phyloP scores from a whole-genome alignment of 2,797 vertebrate species.

The Dendrocincla tyrannina region DNA sequence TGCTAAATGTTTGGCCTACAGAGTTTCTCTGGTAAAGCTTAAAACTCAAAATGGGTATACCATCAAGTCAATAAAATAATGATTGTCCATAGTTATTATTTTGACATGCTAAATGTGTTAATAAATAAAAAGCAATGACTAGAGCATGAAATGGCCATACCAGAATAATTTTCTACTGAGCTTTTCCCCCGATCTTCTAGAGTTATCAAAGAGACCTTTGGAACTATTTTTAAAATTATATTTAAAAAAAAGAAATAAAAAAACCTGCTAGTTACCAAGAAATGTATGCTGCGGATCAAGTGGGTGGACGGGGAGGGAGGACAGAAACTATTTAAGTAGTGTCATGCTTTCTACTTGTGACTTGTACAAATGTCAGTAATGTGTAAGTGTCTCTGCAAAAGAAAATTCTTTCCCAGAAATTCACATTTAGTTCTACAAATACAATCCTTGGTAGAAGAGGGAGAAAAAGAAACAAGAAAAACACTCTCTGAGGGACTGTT shows the following conservation, averaged over 20 bases:
- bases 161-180: background rate
- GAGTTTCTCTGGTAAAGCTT: background rate
- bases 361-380: conserved; percentile 3
- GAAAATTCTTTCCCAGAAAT: background rate
- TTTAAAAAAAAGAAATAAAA: background rate
- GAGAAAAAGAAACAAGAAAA: background rate
- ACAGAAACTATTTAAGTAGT: background rate
- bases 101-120: background rate
- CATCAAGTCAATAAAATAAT: background rate
- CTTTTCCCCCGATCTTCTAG: background rate
- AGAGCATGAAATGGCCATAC: background rate
- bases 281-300: background rate
- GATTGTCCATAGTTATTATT: background rate
- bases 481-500: background rate
- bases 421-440: background rate
- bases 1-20: background rate
- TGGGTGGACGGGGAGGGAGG: background rate
- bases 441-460: background rate
- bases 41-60: background rate
- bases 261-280: background rate
- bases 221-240: background rate
- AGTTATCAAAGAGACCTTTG: background rate
- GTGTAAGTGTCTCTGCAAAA: background rate
- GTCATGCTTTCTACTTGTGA: conserved; percentile 9
- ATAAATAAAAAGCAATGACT: background rate